Base-by-base conservation (phyloP, 2,797 vertebrate species). In the Takifugu rubripes region DNA sequence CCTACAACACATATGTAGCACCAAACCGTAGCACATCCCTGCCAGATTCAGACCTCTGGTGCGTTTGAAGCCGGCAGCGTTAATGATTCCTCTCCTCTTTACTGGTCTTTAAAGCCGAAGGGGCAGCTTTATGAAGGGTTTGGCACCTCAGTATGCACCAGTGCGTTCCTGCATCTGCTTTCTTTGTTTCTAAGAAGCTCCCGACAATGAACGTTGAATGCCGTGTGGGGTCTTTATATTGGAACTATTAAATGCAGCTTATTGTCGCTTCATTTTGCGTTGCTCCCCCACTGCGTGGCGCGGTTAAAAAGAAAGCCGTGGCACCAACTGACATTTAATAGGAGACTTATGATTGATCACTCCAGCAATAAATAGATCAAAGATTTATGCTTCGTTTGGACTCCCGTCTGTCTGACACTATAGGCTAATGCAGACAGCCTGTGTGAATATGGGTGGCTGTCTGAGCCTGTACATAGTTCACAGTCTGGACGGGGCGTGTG, bases 1-100 rank as follows among this genome's bases (percentile, higher is more conserved):
- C 52, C 55, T 63, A 40, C 1, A 12, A 14, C 16, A 64, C 54
- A 47, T 50, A 40, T 14, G 36, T 52, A 52, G 56, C 65, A 70
- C 56, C 64, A 61, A 72, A 77, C 72, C 59, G 63, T 67, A 70
- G 62, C 82, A 82, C 79, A 73, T 78, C 75, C 66, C 72, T 53
- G 72, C 77, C 74, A 78, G 64, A 49, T 74, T 71, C 53, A 66
- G 61, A 72, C 70, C 75, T 45, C 33, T 31, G 77, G 54, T 57
- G 61, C 52, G 76, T 88, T 89, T 88, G 87, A 90, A 88, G 84
- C 79, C 54, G 25, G 26, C 51, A 79, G 76, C 81, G 80, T 88
- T 88, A 88, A 89, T 89, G 88, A 89, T 88, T 85, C 75, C 69
- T 83, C 71, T 78, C 68, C 73, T 79, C 65, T 85, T 85, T 79